Percentiles rank a stretch among this genome's conserved stretches.
These are phyloP conservation scores for Aricia artaxerxes DNA, from an alignment of 2,888 invertebrate genomes.

Conservation along the genomic window DNA sequence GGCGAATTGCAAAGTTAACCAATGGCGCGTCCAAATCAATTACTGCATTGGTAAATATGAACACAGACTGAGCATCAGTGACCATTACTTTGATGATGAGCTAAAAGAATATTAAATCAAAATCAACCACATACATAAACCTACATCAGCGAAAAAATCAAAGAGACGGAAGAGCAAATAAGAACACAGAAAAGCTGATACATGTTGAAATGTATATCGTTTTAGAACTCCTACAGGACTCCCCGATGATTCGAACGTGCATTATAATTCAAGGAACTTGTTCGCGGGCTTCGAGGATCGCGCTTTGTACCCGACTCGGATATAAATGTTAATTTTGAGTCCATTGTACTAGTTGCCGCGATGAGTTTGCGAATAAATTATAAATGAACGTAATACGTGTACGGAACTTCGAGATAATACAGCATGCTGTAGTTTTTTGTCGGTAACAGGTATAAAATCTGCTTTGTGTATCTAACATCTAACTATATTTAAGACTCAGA, in stretches of 20 bases:
- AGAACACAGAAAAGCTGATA: not conserved
- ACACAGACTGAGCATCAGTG: not conserved
- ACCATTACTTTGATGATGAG: too few relatives aligned
- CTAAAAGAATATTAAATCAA: not conserved
- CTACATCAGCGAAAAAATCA: not conserved
- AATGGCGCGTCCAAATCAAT: too few relatives aligned
- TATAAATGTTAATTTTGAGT: constrained; percentile 56
- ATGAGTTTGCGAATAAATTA: constrained; percentile 63
- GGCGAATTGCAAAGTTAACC: too few relatives aligned
- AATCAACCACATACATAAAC: not conserved
- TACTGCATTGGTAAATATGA: not conserved
- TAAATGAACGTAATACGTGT: constrained; percentile 49
- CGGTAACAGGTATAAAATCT: not conserved
- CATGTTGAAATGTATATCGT: constrained; percentile 29
- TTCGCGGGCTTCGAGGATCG: constrained; percentile 41
- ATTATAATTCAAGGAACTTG: constrained; percentile 45
- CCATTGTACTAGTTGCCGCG: constrained; percentile 54
- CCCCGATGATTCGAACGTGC: constrained; percentile 38
- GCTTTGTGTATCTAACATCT: not conserved
- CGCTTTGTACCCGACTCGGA: constrained; percentile 41
- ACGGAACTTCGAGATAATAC: constrained; percentile 39
- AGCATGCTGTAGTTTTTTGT: constrained; percentile 23
- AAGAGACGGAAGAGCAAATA: not conserved
- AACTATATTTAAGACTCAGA: not conserved
- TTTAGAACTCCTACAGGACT: constrained; percentile 35